phyloP scores from a whole-genome alignment of 2,113 vertebrate species.

The Tenebrosternarchus preto region DNA sequence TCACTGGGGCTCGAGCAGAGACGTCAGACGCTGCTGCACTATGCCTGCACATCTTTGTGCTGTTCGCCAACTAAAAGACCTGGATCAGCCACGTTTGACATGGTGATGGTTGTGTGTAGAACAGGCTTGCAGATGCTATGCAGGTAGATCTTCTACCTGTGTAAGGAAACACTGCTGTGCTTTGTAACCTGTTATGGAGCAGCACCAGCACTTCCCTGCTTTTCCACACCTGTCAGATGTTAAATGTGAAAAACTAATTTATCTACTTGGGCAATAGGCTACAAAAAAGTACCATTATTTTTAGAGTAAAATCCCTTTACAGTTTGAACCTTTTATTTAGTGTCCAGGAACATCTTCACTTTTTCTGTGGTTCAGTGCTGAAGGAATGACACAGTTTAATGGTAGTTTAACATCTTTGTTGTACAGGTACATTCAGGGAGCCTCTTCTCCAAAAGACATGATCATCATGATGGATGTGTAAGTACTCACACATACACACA shows the following conservation, averaged over 20 bases:
- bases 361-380: conserved; percentile 20
- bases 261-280: too few relatives aligned
- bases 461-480: conserved; percentile 99
- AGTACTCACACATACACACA: conserved; percentile 70
- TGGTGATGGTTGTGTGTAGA: not conserved
- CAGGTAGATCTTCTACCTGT: not conserved
- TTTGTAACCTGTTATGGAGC: not conserved
- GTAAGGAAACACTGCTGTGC: not conserved
- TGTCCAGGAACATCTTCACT: too few relatives aligned
- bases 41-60: conserved; percentile 38
- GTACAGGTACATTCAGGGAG: conserved; percentile 95
- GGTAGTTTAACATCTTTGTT: conserved; percentile 54
- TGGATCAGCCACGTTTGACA: not conserved
- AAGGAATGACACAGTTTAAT: conserved; percentile 49
- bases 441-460: conserved; percentile 98
- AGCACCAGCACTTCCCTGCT: too few relatives aligned
- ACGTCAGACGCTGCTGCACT: conserved; percentile 43
- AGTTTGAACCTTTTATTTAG: too few relatives aligned
- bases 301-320: too few relatives aligned
- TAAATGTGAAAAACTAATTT: too few relatives aligned
- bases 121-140: not conserved
- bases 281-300: too few relatives aligned
- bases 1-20: conserved; percentile 58
- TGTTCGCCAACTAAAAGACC: conserved; percentile 4
- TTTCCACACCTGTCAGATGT: too few relatives aligned